Evolutionary conservation across 2,888 invertebrate genomes (phyloP).

Genomic region (Drosophila melanosoma): DNA sequence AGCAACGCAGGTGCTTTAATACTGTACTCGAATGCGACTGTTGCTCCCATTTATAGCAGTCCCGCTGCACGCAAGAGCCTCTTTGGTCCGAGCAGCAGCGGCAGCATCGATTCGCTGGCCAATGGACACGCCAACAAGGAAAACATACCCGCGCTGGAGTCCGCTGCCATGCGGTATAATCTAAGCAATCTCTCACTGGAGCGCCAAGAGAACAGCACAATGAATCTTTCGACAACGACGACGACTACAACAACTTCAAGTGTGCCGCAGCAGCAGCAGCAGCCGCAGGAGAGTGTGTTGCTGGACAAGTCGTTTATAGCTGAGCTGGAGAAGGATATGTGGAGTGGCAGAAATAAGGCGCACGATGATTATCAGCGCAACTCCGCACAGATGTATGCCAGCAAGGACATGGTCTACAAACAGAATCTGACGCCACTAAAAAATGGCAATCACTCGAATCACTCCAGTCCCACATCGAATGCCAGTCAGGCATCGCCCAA

Average conservation of each 20-base stretch:
- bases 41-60: slow-evolving; percentile 52
- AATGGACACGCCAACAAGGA: slow-evolving; percentile 75
- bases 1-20: slow-evolving; percentile 34
- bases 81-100: slow-evolving; percentile 48
- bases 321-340: slow-evolving; percentile 88
- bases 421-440: slow-evolving; percentile 83
- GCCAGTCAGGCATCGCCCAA: slow-evolving; percentile 64
- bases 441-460: slow-evolving; percentile 55
- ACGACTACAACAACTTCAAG: background rate
- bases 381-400: slow-evolving; percentile 81
- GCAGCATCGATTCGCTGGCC: slow-evolving; percentile 2
- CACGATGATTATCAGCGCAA: slow-evolving; percentile 84
- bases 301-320: slow-evolving; percentile 87
- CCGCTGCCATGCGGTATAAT: slow-evolving; percentile 77
- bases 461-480: slow-evolving; percentile 69
- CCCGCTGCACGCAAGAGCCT: slow-evolving; percentile 77
- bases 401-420: slow-evolving; percentile 82
- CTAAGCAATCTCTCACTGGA: slow-evolving; percentile 80
- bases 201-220: slow-evolving; percentile 39
- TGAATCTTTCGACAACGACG: background rate
- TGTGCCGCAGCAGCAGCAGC: slow-evolving; percentile 11
- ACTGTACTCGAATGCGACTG: slow-evolving; percentile 73
- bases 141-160: slow-evolving; percentile 76
- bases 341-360: slow-evolving; percentile 77
- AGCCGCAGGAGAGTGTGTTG: slow-evolving; percentile 82